Percentiles rank a stretch among this genome's conserved stretches.
Conservation (phyloP, 1,140 invertebrate species). For the Dinoponera quadriceps region DNA sequence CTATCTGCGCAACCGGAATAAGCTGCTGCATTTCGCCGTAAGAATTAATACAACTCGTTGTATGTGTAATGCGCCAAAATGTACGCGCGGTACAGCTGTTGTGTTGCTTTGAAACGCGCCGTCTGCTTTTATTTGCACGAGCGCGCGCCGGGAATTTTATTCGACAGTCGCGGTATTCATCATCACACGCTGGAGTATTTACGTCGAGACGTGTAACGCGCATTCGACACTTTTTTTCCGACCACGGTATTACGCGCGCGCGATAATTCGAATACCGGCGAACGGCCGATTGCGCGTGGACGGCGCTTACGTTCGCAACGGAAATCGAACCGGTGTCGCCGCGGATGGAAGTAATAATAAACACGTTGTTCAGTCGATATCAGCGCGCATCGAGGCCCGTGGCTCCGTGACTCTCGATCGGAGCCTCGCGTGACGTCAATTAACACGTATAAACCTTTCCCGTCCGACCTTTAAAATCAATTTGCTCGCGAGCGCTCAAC, state of each 20-base stretch:
- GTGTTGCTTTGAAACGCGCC: conserved; percentile 12
- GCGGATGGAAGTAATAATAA: not conserved
- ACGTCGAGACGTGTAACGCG: no score
- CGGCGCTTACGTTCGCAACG: no score
- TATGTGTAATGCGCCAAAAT: not conserved
- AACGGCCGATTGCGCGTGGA: not conserved
- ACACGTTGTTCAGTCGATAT: not conserved
- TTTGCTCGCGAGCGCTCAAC: conserved; percentile 45
- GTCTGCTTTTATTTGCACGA: conserved; percentile 1
- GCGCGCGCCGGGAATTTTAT: not conserved
- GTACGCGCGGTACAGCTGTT: not conserved
- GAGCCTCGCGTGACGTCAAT: not conserved
- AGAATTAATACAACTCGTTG: conserved; percentile 19
- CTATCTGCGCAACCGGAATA: not conserved
- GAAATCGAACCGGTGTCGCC: not conserved
- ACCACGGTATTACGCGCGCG: no score
- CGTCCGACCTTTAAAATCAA: conserved; percentile 42
- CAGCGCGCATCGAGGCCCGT: not conserved
- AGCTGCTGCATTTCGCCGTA: conserved; percentile 10
- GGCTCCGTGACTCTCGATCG: conserved; percentile 2
- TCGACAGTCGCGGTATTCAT: not conserved
- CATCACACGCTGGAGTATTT: not conserved
- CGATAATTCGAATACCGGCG: not conserved
- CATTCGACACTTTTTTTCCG: no score
- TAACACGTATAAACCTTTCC: not conserved